Conservation (phyloP, 2,888 invertebrate species). For the Cryptus viduatorius region DNA sequence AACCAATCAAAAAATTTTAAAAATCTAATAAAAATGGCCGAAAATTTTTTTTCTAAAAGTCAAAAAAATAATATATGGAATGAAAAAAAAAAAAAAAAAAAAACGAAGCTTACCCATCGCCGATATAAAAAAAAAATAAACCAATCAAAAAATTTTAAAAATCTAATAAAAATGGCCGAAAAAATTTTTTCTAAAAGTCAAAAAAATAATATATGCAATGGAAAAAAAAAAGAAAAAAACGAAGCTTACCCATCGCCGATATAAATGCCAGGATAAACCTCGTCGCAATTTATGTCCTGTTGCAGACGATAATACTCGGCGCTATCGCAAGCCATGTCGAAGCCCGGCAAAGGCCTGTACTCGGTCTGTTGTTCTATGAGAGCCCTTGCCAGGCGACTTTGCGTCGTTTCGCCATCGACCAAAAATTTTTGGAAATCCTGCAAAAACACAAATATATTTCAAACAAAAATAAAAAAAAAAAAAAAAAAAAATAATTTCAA, state of each 20-base stretch:
- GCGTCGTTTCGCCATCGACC: constrained; percentile 76
- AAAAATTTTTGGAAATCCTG: constrained; percentile 77
- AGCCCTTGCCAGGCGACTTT: constrained; percentile 65
- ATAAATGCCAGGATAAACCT: constrained; percentile 91
- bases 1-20: no score
- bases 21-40: no score
- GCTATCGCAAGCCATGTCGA: constrained; percentile 73
- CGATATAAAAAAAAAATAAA: no score
- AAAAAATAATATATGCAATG: neutral
- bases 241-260: constrained; percentile 91
- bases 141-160: no score
- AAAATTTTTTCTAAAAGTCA: neutral
- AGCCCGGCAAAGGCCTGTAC: constrained; percentile 76
- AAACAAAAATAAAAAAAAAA: constrained; percentile 27
- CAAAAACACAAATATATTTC: constrained; percentile 17
- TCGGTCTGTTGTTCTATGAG: constrained; percentile 71
- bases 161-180: no score
- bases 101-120: no score
- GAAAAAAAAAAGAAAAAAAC: constrained; percentile 26
- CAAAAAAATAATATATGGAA: no score
- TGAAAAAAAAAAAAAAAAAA: no score
- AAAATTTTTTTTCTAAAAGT: no score
- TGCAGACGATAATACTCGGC: constrained; percentile 74
- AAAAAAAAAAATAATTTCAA: constrained; percentile 10
- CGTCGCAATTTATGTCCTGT: constrained; percentile 89